A percentile compares a stretch with the other conserved stretches of the same genome.
These are phyloP conservation scores for Cecidostiba fungosa DNA, from an alignment of 2,888 invertebrate species.

Conservation along the genomic window DNA sequence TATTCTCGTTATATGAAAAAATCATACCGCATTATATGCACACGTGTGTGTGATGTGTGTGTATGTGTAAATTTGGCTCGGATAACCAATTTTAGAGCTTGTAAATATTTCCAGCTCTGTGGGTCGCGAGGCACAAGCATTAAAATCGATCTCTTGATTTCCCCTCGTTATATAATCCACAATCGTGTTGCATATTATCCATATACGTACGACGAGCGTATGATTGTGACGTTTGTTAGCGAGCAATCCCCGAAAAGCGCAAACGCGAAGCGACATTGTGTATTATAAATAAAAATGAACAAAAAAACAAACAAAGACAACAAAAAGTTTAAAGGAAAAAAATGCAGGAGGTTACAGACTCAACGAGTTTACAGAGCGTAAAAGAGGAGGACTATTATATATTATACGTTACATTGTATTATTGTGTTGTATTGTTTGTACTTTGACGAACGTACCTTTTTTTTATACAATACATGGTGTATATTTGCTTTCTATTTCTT, in stretches of 20 bases:
- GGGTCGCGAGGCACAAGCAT: neutral
- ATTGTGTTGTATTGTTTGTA: neutral
- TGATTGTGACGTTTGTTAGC: constrained; percentile 42
- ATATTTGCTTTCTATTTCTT: neutral
- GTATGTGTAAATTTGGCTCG: neutral
- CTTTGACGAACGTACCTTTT: constrained; percentile 19
- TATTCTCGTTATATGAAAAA: neutral
- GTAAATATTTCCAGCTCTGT: constrained; percentile 33
- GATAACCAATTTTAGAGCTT: neutral
- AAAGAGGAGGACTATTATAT: constrained; percentile 32
- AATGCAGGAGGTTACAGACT: constrained; percentile 31
- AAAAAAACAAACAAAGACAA: neutral
- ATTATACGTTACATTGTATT: neutral
- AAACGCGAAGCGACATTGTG: constrained; percentile 54
- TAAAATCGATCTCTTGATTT: constrained; percentile 30
- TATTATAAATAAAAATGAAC: constrained; percentile 44
- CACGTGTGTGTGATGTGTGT: too few species aligned
- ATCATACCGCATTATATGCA: too few species aligned
- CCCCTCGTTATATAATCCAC: constrained; percentile 37
- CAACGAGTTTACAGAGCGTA: constrained; percentile 31
- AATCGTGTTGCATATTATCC: constrained; percentile 33
- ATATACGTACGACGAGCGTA: constrained; percentile 38
- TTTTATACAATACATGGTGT: constrained; percentile 34
- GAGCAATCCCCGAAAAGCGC: constrained; percentile 44
- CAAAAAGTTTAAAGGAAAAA: constrained; percentile 23